These are phyloP conservation scores for Odontocolon sp. DNA, from an alignment of 2,888 invertebrate genomes.

Conservation along the genomic window DNA sequence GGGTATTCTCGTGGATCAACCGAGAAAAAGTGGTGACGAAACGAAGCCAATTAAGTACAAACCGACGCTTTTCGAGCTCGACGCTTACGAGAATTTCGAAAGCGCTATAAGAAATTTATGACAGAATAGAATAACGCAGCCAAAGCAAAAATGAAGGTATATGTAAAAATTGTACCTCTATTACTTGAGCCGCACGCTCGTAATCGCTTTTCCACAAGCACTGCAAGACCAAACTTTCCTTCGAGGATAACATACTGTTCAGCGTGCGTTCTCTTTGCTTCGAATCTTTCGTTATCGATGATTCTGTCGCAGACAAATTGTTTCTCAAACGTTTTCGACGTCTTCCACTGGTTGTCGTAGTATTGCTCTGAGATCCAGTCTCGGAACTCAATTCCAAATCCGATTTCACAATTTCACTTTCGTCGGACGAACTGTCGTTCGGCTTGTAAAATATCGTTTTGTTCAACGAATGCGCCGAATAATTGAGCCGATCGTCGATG, in stretches of 20 bases:
- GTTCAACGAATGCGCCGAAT: slow-evolving; percentile 58
- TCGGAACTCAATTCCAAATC: slow-evolving; percentile 71
- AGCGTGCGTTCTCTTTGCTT: slow-evolving; percentile 81
- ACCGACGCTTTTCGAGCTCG: slow-evolving; percentile 83
- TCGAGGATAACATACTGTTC: slow-evolving; percentile 88
- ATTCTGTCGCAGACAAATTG: slow-evolving; percentile 24
- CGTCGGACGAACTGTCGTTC: slow-evolving; percentile 68
- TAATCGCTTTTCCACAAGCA: slow-evolving; percentile 89
- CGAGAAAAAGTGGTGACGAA: neutral
- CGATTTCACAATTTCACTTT: slow-evolving; percentile 64
- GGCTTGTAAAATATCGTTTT: slow-evolving; percentile 69
- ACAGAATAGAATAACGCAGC: no score
- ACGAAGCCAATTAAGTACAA: slow-evolving; percentile 79
- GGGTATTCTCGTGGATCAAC: slow-evolving; percentile 80
- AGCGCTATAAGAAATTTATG: slow-evolving; percentile 83
- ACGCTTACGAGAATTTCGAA: slow-evolving; percentile 83
- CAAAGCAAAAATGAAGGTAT: no score
- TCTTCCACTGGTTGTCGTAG: slow-evolving; percentile 80
- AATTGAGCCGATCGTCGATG: slow-evolving; percentile 64
- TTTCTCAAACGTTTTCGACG: slow-evolving; percentile 79
- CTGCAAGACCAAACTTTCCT: slow-evolving; percentile 88
- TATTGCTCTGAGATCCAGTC: slow-evolving; percentile 79
- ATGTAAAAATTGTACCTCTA: slow-evolving; percentile 84
- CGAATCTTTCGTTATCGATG: slow-evolving; percentile 46
- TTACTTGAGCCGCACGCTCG: slow-evolving; percentile 89